Evolutionary conservation across 2,797 vertebrate species (phyloP).

Genomic region (Falco columbarius): DNA sequence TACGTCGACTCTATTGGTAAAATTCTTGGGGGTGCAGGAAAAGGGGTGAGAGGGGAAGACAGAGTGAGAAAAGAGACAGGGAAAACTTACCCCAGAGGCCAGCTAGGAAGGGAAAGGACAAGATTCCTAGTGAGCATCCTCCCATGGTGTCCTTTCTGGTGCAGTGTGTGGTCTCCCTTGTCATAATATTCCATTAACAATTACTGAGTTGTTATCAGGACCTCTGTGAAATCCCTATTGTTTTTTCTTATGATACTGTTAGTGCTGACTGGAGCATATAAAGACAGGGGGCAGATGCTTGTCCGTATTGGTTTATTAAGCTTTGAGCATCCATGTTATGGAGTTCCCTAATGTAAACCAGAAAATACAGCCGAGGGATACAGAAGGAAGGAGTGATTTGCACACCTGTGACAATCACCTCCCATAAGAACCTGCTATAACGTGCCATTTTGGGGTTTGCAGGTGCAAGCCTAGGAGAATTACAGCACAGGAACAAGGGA

Average conservation of each 20-base stretch:
- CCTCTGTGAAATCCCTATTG: neutral
- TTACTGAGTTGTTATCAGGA: neutral
- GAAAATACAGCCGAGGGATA: neutral
- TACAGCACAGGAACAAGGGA: neutral
- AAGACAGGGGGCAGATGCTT: neutral
- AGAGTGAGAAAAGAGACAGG: neutral
- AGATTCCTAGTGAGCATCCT: neutral
- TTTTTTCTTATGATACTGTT: neutral
- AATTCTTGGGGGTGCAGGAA: neutral
- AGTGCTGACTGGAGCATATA: neutral
- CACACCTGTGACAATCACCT: neutral
- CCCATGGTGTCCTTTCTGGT: neutral
- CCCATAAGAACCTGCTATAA: neutral
- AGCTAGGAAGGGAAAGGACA: neutral
- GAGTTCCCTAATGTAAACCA: neutral
- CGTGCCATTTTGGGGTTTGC: neutral
- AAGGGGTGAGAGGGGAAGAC: neutral
- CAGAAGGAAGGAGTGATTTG: neutral
- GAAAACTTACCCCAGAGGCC: neutral
- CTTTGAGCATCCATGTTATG: neutral
- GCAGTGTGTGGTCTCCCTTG: neutral
- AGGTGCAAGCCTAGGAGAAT: neutral
- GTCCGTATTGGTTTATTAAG: neutral
- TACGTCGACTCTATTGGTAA: too few species aligned
- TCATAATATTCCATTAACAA: neutral